Evolutionary conservation across 2,888 invertebrate genomes (phyloP).

Genomic region (Noctua fimbriata): DNA sequence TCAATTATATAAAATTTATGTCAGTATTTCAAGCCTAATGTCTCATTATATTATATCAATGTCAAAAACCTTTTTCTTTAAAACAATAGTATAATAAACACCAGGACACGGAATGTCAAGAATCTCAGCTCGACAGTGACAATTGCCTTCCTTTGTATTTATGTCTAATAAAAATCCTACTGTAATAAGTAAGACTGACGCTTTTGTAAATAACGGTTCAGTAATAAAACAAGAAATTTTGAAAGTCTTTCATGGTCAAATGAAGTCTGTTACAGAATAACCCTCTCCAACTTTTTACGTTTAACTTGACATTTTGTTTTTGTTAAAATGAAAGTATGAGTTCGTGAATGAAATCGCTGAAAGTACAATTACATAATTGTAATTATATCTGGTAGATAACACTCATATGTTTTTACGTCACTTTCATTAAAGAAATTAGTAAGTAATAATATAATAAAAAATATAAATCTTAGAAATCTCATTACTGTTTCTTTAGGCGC

Average conservation of each 20-base stretch:
- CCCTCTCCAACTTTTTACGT: neutral
- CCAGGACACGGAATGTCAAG: conserved; percentile 1
- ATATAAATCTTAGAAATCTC: neutral
- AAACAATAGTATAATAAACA: conserved; percentile 1
- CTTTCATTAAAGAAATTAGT: neutral
- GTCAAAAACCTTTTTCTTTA: conserved; percentile 8
- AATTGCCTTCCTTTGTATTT: conserved; percentile 11
- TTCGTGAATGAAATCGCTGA: neutral
- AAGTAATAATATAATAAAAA: neutral
- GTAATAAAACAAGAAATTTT: neutral
- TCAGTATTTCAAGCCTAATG: neutral
- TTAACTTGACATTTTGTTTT: neutral
- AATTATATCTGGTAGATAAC: neutral
- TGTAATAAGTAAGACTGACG: neutral
- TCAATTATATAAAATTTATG: neutral
- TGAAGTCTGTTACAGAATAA: neutral
- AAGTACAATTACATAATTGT: neutral
- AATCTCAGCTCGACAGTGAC: conserved; percentile 5
- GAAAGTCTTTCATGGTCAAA: neutral
- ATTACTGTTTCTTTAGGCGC: neutral
- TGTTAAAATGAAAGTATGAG: neutral
- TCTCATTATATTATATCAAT: conserved; percentile 9
- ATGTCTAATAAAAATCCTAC: neutral
- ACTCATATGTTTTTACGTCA: neutral
- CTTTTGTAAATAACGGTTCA: neutral